Base-by-base conservation (phyloP, 2,797 vertebrate species). In the Coluber constrictor region DNA sequence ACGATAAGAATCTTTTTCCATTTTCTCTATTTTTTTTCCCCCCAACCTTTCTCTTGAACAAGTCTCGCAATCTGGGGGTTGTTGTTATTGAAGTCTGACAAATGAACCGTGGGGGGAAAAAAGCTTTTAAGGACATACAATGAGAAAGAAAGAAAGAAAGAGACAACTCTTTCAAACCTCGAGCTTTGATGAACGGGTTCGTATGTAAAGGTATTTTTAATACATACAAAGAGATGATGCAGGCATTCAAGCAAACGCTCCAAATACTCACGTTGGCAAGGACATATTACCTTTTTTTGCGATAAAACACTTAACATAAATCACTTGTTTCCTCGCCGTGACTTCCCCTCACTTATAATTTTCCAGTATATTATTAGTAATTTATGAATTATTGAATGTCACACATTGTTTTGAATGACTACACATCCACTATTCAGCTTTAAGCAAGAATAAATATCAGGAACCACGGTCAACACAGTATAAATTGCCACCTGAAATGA, bases 111-210 rank as follows among this genome's bases (percentile, higher is more conserved):
- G 4, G 1, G 2, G 12, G 5, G n/a, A n/a, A 90, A 94, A 32
- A 87, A 66, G 83, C 89, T 93, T 91, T 94, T 63, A 88, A 87
- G 95, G 91, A 9, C 89, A 93, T 66, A 94, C 55, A 27, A 87
- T 87, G 32, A 91, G 86, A 56, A 90, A 90, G 94, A 0, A 23
- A 94, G 86, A 60, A 90, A 90, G 94, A 0, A 23, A 94, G 86
- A 60, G 89, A 86, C 32, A 10, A 56, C 32, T 79, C 57, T 55
- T 51, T 5, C 51, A 29, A 7, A 92, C 3, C 27, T 55, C 11
- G 18, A 87, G 32, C 91, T 93, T 93, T 93, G 54, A 93, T 93
- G 91, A 94, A 94, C 95, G 94, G 94, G 43, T 86, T 90, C 61
- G 0, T 87, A 90, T 70, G 91, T 61, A 90, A 90, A 90, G 95